Percentiles rank a stretch among this genome's conserved stretches.
Evolutionary conservation across 2,113 vertebrate genomes (phyloP).

Genomic region (Thamnaconus septentrionalis): DNA sequence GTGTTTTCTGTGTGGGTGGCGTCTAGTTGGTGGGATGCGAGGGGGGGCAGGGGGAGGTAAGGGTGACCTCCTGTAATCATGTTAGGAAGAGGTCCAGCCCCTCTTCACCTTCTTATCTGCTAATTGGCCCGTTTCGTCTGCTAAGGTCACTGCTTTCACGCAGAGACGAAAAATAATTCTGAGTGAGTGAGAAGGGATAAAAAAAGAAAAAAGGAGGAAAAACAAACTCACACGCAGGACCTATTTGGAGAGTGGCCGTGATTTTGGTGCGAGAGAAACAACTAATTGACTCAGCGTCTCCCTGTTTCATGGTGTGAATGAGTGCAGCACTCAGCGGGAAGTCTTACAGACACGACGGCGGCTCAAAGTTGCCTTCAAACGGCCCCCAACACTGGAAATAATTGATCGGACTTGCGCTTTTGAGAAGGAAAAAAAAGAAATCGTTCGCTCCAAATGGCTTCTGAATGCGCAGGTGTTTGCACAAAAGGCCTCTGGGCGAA

Average conservation of each 20-base stretch:
- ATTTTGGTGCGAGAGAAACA: constrained; percentile 2
- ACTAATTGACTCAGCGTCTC: constrained; percentile 45
- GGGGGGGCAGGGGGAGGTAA: too few species aligned
- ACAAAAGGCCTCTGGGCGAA: constrained; percentile 18
- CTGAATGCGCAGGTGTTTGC: constrained; percentile 44
- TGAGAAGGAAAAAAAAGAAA: constrained; percentile 27
- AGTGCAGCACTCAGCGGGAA: constrained; percentile 33
- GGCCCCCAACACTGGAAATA: constrained; percentile 41
- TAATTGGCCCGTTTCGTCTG: constrained; percentile 65
- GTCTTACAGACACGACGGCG: constrained; percentile 40
- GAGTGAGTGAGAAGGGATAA: neutral
- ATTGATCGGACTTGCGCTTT: constrained; percentile 34
- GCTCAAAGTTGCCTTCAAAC: constrained; percentile 48
- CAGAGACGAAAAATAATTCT: constrained; percentile 29
- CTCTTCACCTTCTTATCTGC: constrained; percentile 43
- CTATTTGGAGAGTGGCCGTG: constrained; percentile 5
- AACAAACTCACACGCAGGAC: constrained; percentile 9
- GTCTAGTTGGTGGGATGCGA: neutral
- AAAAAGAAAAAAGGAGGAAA: neutral
- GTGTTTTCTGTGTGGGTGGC: constrained; percentile 45
- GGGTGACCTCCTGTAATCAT: constrained; percentile 54
- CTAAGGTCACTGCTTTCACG: constrained; percentile 45
- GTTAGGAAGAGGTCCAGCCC: constrained; percentile 45
- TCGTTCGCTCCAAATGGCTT: constrained; percentile 39
- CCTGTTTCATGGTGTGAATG: constrained; percentile 16